phyloP scores from a whole-genome alignment of 2,113 vertebrate genomes.

The Colossoma macropomum region DNA sequence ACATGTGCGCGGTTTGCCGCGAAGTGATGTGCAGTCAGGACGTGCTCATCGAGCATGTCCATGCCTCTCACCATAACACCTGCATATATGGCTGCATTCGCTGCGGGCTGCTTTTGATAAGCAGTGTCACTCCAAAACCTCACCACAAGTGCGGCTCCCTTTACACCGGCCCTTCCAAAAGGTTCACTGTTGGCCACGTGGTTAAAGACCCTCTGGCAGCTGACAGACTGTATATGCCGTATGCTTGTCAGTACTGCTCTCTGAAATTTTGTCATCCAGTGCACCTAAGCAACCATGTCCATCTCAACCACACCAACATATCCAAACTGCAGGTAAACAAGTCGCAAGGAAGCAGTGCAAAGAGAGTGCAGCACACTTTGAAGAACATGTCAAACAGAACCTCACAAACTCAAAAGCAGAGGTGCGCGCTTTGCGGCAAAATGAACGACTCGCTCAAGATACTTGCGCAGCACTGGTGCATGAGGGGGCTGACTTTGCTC shows the following conservation, averaged over 20 bases:
- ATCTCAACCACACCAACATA: slow-evolving; percentile 11
- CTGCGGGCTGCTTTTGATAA: slow-evolving; percentile 20
- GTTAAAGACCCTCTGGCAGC: slow-evolving; percentile 10
- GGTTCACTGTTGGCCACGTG: slow-evolving; percentile 6
- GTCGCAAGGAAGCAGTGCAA: neutral
- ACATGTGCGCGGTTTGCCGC: slow-evolving; percentile 5
- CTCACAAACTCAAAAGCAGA: neutral
- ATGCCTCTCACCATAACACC: neutral
- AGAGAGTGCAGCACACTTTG: neutral
- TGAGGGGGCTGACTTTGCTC: neutral
- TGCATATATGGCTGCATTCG: slow-evolving; percentile 31
- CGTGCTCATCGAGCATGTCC: slow-evolving; percentile 25
- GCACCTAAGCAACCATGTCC: slow-evolving; percentile 15
- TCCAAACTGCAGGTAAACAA: neutral
- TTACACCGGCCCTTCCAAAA: neutral
- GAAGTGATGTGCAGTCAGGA: slow-evolving; percentile 10
- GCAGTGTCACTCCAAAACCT: slow-evolving; percentile 16
- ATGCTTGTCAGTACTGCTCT: slow-evolving; percentile 13
- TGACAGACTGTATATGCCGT: neutral
- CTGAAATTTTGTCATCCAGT: slow-evolving; percentile 2
- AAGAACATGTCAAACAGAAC: neutral
- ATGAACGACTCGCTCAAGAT: neutral
- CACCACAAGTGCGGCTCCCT: slow-evolving; percentile 17
- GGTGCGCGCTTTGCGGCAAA: slow-evolving; percentile 9
- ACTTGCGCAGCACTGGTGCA: slow-evolving; percentile 21